A percentile compares a stretch with the other conserved stretches of the same genome.
Conservation (phyloP, 2,113 vertebrate species). For the Gorsachius goisagi region DNA sequence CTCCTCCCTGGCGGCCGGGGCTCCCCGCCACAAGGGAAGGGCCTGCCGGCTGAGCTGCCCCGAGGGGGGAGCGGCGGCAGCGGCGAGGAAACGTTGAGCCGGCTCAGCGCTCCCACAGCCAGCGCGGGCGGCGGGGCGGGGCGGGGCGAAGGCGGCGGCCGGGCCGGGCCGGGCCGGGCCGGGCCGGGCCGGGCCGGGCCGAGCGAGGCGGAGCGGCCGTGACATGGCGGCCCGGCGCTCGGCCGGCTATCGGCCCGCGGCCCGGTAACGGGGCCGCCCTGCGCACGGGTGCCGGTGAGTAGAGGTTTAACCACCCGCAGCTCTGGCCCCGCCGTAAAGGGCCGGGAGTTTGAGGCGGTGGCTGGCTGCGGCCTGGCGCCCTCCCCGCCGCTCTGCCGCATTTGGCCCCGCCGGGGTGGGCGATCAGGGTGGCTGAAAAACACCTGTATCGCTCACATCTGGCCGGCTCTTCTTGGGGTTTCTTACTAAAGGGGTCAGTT, state of each 20-base stretch:
- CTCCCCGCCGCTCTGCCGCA: not conserved
- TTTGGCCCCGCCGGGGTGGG: no score
- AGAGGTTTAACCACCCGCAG: rapidly evolving
- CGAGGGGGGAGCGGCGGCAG: no score
- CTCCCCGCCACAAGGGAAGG: not conserved
- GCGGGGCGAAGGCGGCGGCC: not conserved
- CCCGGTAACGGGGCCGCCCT: not conserved
- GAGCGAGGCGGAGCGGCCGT: not conserved
- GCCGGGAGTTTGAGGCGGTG: not conserved
- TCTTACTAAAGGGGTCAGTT: not conserved
- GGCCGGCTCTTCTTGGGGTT: not conserved
- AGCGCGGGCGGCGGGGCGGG: not conserved
- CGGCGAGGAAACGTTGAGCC: not conserved
- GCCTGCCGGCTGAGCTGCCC: not conserved
- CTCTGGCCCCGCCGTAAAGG: rapidly evolving
- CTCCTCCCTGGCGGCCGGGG: not conserved
- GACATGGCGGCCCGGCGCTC: rapidly evolving
- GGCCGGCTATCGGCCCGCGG: not conserved
- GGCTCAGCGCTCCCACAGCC: not conserved
- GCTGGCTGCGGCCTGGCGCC: not conserved
- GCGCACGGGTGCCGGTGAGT: not conserved
- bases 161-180: not conserved
- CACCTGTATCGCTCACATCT: not conserved
- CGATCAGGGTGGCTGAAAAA: not conserved
- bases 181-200: no score